Base-by-base conservation (phyloP, 2,797 vertebrate species). In the Cirrhinus molitorella region DNA sequence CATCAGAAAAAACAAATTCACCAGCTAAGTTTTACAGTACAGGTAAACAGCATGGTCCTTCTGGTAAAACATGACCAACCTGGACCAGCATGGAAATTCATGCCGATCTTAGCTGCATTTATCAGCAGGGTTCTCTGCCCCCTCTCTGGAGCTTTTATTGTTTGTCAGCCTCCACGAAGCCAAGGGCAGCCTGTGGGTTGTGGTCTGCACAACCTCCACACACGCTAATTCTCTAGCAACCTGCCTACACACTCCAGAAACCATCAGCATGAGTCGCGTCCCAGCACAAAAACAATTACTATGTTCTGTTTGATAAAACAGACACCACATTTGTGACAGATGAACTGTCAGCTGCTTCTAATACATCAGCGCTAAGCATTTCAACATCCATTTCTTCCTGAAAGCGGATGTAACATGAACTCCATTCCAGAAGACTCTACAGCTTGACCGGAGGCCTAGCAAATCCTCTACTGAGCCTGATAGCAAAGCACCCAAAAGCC, bases 151-250 rank as follows among this genome's bases (percentile, higher is more conserved):
- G 66, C 66, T 28, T 85, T 86, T 83, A 84, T 86, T 66, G 57
- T 78, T 25, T 34, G 79, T 82, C 83, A 81, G 81, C 81, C 81
- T 76, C 31, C 13, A 34, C 79, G 10, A 82, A 88, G 83, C 88
- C 70, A 57, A 87, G 63, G 74, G 61, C 63, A 71, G 25, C 23
- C 70, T 55, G 66, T 70, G 66, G 80, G 72, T 83, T 80, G 57
- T 83, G 51, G 49, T 76, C 81, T 23, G 10, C 49, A 67, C 81
- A 76, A 74, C 65, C 73, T 78, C 28, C 73, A 67, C 63, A 55
- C 72, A 66, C 51, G 34, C 25, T 43, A 66, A 83, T 83, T 75
- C 25, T 83, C 34, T 19, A 53, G 37, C 71, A 76, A 68, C 61
- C 81, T 83, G 71, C 80, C 71, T 76, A 76, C 72, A 34, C 51